Percentiles rank a stretch among this genome's conserved stretches.
Evolutionary conservation across 2,888 invertebrate species (phyloP).

Genomic region (Sinohyriopsis cumingii): DNA sequence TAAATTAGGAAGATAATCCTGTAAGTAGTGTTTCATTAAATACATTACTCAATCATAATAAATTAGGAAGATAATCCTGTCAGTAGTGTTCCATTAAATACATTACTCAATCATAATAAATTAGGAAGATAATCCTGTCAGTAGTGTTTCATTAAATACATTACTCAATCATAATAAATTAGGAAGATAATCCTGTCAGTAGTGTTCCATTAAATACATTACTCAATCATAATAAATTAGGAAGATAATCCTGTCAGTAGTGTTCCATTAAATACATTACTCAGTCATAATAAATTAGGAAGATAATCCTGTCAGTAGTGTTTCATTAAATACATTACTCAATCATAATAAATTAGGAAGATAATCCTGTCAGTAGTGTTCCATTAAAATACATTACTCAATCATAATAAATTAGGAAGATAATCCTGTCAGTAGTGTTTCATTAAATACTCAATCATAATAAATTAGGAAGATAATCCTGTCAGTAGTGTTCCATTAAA

Average conservation of each 20-base stretch:
- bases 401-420: constrained; percentile 80
- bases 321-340: background rate
- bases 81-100: background rate
- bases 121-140: constrained; percentile 78
- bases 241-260: constrained; percentile 77
- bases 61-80: constrained; percentile 80
- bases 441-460: no score
- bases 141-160: background rate
- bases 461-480: constrained; percentile 81
- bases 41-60: no score
- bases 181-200: constrained; percentile 77
- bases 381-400: no score
- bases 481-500: background rate
- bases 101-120: no score
- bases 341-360: constrained; percentile 78
- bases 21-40: background rate
- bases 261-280: background rate
- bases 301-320: constrained; percentile 72
- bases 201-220: background rate
- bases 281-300: constrained; percentile 75
- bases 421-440: constrained; percentile 37
- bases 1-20: constrained; percentile 81
- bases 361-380: constrained; percentile 65
- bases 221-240: no score
- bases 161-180: no score